Conservation (phyloP, 2,888 invertebrate genomes). For the Drosophila kambysellisi region DNA sequence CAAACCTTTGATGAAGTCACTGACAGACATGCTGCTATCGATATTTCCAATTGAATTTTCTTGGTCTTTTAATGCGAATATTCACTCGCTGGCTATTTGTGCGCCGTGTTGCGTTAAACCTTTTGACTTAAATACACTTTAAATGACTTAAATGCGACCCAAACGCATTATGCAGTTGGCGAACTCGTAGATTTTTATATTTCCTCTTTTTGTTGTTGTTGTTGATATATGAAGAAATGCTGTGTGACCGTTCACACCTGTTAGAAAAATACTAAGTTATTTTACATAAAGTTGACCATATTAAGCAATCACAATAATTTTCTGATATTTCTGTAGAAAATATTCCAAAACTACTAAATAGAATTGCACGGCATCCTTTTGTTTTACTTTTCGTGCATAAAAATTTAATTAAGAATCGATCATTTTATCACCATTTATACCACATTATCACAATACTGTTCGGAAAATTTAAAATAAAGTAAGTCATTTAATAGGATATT, state of each 20-base stretch:
- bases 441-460: neutral
- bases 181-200: conserved; percentile 12
- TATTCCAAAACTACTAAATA: neutral
- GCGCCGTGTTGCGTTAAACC: conserved; percentile 2
- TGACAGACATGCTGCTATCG: conserved; percentile 88
- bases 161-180: conserved; percentile 4
- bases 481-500: neutral
- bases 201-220: conserved; percentile 29
- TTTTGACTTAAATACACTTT: too few relatives aligned
- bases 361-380: neutral
- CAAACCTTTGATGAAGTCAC: conserved; percentile 95
- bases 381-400: neutral
- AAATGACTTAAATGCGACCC: conserved; percentile 11
- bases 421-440: too few relatives aligned
- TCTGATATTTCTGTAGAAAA: neutral
- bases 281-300: neutral
- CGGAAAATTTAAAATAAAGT: neutral
- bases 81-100: conserved; percentile 12
- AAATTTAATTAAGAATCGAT: neutral
- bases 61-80: neutral
- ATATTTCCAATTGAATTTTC: conserved; percentile 23
- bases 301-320: too few relatives aligned
- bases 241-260: conserved; percentile 34
- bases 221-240: conserved; percentile 23
- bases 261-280: neutral